A percentile compares a stretch with the other conserved stretches of the same genome.
These are phyloP conservation scores for Drosophila atripex DNA, from an alignment of 2,888 invertebrate genomes.

Conservation along the genomic window DNA sequence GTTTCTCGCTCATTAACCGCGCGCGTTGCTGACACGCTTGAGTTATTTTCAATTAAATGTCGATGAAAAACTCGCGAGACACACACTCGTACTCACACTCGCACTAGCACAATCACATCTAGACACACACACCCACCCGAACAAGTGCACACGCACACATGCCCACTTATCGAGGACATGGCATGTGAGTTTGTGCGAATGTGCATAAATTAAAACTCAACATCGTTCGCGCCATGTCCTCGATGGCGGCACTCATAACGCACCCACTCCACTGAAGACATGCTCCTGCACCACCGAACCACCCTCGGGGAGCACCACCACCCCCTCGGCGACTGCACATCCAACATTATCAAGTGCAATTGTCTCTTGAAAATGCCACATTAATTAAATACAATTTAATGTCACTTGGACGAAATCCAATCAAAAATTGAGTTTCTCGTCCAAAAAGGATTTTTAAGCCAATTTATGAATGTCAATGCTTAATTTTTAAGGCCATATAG, in stretches of 20 bases:
- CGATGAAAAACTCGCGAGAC: slow-evolving; percentile 68
- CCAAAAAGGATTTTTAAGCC: background rate
- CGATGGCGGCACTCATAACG: slow-evolving; percentile 62
- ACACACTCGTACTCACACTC: slow-evolving; percentile 29
- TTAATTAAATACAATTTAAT: slow-evolving; percentile 40
- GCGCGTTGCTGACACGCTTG: slow-evolving; percentile 76
- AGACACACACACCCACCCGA: background rate
- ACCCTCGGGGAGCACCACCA: background rate
- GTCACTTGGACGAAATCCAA: background rate
- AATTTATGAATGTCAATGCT: background rate
- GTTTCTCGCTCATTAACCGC: slow-evolving; percentile 80
- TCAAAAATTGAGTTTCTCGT: background rate
- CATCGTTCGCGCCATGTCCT: slow-evolving; percentile 46
- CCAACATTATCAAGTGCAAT: slow-evolving; percentile 56
- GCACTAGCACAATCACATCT: background rate
- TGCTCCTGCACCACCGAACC: background rate
- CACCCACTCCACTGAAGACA: slow-evolving; percentile 22
- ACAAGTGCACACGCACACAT: slow-evolving; percentile 1
- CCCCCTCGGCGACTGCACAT: slow-evolving; percentile 6
- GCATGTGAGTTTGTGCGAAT: slow-evolving; percentile 38
- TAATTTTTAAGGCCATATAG: background rate
- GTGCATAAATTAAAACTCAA: slow-evolving; percentile 71
- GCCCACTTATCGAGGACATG: slow-evolving; percentile 36
- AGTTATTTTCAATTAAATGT: slow-evolving; percentile 80
- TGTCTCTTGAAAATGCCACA: slow-evolving; percentile 56